These are phyloP conservation scores for Atopsyche davidsoni DNA, from an alignment of 1,140 invertebrate genomes.

Conservation along the genomic window DNA sequence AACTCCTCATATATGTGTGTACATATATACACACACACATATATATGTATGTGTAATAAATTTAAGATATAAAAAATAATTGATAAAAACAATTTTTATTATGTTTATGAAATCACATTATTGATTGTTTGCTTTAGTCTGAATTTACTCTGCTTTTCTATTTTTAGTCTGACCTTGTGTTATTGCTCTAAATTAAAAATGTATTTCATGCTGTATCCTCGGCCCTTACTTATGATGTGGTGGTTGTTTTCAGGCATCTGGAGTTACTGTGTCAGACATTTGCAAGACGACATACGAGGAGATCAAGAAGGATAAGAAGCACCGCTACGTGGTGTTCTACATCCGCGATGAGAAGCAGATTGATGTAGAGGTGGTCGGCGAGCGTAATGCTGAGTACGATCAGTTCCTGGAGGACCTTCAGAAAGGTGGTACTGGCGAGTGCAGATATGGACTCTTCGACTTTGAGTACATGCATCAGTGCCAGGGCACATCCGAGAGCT, in stretches of 20 bases:
- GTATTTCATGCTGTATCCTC: no score
- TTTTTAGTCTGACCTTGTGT: no score
- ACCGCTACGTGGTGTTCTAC: slow-evolving; percentile 92
- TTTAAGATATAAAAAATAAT: no score
- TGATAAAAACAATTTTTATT: no score
- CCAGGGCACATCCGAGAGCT: slow-evolving; percentile 87
- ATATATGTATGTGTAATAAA: no score
- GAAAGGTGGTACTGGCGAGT: slow-evolving; percentile 81
- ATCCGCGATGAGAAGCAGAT: slow-evolving; percentile 93
- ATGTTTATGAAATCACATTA: no score
- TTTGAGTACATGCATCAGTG: slow-evolving; percentile 94
- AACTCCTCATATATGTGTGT: no score
- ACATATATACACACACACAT: no score
- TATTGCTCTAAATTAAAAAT: no score
- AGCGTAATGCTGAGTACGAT: slow-evolving; percentile 82
- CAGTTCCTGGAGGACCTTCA: slow-evolving; percentile 86
- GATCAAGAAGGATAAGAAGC: slow-evolving; percentile 96
- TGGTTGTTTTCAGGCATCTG: slow-evolving; percentile 89
- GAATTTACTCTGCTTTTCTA: no score
- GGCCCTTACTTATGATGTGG: no score
- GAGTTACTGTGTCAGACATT: slow-evolving; percentile 89
- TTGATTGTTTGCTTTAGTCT: no score
- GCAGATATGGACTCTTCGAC: slow-evolving; percentile 88
- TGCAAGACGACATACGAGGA: slow-evolving; percentile 94
- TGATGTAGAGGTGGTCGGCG: slow-evolving; percentile 82